phyloP scores from a whole-genome alignment of 1,140 invertebrate species.

The Calephelis virginiensis region DNA sequence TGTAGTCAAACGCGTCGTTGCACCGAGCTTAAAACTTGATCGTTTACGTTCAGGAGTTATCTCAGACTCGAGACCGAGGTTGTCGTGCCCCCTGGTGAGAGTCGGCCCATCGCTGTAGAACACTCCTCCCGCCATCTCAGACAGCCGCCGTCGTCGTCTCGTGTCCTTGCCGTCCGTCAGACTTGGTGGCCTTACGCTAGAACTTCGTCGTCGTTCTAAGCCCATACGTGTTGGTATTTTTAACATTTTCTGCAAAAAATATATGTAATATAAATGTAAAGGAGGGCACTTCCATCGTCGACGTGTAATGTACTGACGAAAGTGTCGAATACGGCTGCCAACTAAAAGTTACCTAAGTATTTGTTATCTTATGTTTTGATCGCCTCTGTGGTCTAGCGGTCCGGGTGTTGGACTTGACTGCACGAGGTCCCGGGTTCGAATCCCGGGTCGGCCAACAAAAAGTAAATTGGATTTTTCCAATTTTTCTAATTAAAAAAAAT shows the following conservation, averaged over 20 bases:
- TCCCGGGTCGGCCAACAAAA: too few species aligned
- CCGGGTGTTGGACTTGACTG: too few species aligned
- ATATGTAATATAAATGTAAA: not conserved
- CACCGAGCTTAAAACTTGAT: conserved; percentile 47
- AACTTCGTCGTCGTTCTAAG: conserved; percentile 59
- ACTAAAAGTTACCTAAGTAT: too few species aligned
- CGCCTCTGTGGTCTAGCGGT: too few species aligned
- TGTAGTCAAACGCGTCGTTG: conserved; percentile 26
- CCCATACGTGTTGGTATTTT: conserved; percentile 53
- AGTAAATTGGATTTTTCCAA: too few species aligned
- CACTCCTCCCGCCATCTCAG: conserved; percentile 66
- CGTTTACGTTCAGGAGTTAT: conserved; percentile 48
- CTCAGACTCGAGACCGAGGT: conserved; percentile 54
- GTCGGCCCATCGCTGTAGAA: conserved; percentile 64
- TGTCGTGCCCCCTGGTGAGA: conserved; percentile 55
- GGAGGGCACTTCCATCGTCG: too few species aligned
- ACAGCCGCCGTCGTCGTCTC: conserved; percentile 57
- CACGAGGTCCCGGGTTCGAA: too few species aligned
- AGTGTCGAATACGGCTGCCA: too few species aligned
- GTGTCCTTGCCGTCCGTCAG: conserved; percentile 64
- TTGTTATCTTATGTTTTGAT: too few species aligned
- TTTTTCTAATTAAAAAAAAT: too few species aligned
- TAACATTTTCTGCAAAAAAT: conserved; percentile 47
- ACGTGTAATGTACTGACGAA: too few species aligned
- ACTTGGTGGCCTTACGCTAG: conserved; percentile 64